A percentile compares a stretch with the other conserved stretches of the same genome.
Evolutionary conservation across 2,113 vertebrate species (phyloP).

Genomic region (Sula dactylatra): DNA sequence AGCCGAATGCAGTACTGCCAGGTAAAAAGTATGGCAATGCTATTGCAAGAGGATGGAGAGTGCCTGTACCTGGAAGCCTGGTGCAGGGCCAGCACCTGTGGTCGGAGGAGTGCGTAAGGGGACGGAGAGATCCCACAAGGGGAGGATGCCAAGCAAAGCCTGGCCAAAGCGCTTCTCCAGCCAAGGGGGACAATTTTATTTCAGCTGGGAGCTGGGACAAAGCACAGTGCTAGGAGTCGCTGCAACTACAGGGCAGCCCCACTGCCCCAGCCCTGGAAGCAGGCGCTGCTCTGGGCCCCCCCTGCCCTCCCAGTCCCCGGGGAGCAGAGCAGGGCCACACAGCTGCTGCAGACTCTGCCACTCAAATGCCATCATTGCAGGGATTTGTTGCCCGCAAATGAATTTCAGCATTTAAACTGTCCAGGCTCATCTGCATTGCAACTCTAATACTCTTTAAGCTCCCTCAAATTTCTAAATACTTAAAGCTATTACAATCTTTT

Average conservation of each 20-base stretch:
- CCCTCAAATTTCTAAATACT: conserved; percentile 8
- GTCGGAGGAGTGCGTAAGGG: fast-evolving
- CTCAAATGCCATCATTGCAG: neutral
- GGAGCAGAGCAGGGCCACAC: neutral
- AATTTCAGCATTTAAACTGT: neutral
- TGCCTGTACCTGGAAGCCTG: neutral
- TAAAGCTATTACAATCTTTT: conserved; percentile 53
- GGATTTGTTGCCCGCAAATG: conserved; percentile 44
- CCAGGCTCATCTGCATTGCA: neutral
- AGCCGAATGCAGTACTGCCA: neutral
- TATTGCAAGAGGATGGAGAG: no score
- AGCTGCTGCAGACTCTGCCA: neutral
- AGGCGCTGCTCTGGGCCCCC: neutral
- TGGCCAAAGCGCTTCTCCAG: neutral
- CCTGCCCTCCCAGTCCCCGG: neutral
- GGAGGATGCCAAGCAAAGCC: neutral
- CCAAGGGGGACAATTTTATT: neutral
- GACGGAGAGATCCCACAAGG: fast-evolving
- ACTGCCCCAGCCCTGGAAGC: neutral
- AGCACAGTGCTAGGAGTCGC: neutral
- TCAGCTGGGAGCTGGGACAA: neutral
- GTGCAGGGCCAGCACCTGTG: neutral
- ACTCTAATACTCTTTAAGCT: conserved; percentile 52
- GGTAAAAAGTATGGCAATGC: fast-evolving
- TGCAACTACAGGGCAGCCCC: neutral